These are phyloP conservation scores for Pseudolycoriella hygida DNA, from an alignment of 2,888 invertebrate genomes.

Conservation along the genomic window DNA sequence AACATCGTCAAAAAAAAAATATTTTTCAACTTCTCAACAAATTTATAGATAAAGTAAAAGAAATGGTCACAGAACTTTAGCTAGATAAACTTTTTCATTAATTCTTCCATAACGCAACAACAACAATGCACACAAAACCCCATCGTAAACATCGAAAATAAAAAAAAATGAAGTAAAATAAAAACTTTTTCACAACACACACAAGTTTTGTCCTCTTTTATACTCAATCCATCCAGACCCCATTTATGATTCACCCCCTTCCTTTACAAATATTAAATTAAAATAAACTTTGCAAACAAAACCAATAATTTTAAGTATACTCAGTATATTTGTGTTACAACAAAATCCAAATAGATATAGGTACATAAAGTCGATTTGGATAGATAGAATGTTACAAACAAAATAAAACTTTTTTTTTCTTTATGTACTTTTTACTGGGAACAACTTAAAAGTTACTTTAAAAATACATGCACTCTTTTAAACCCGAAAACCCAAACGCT, in stretches of 20 bases:
- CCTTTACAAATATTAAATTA: neutral
- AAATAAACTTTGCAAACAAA: slow-evolving; percentile 1
- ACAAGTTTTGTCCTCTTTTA: neutral
- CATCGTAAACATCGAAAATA: neutral
- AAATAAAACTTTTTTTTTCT: no score
- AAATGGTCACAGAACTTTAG: slow-evolving; percentile 1
- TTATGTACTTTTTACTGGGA: neutral
- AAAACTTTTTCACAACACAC: slow-evolving; percentile 1
- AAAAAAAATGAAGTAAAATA: no score
- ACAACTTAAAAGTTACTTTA: slow-evolving; percentile 1
- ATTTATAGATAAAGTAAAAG: neutral
- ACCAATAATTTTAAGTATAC: slow-evolving; percentile 1
- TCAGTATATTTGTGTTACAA: neutral
- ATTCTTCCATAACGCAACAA: neutral
- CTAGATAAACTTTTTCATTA: slow-evolving; percentile 1
- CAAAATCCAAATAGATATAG: no score
- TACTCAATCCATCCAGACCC: neutral
- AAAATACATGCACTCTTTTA: slow-evolving; percentile 1
- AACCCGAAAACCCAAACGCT: neutral
- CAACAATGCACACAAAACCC: no score
- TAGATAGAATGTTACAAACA: neutral
- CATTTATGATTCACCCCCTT: slow-evolving; percentile 1
- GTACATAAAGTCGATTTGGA: neutral
- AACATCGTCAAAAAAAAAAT: neutral
- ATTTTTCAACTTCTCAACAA: neutral